phyloP scores from a whole-genome alignment of 2,888 invertebrate genomes.

The Schizotus pectinicornis region DNA sequence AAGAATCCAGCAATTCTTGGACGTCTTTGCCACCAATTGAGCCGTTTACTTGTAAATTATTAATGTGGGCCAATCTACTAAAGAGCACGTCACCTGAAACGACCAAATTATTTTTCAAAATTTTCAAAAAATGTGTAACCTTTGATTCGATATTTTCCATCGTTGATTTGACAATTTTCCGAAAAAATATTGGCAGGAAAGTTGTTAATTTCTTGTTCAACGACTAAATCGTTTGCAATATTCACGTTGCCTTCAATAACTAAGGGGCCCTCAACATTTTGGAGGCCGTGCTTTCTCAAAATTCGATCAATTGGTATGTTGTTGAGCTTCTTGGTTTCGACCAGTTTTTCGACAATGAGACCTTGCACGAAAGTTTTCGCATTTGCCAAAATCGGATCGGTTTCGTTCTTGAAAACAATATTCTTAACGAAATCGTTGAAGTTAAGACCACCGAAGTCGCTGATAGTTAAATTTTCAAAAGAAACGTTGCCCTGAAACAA shows the following conservation, averaged over 20 bases:
- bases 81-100: conserved; percentile 51
- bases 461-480: conserved; percentile 46
- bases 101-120: too few relatives aligned
- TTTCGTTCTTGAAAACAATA: conserved; percentile 56
- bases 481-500: conserved; percentile 44
- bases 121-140: conserved; percentile 38
- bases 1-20: conserved; percentile 42
- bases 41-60: conserved; percentile 45
- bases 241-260: conserved; percentile 50
- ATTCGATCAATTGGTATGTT: conserved; percentile 53
- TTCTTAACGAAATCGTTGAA: conserved; percentile 55
- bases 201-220: conserved; percentile 51
- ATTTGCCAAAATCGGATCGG: conserved; percentile 43
- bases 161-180: conserved; percentile 37
- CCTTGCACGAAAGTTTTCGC: conserved; percentile 50
- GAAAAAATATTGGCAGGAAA: conserved; percentile 41
- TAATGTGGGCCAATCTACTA: conserved; percentile 43
- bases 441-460: conserved; percentile 52
- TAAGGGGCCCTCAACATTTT: conserved; percentile 49
- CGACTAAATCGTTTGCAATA: conserved; percentile 48
- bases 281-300: conserved; percentile 54
- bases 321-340: conserved; percentile 55
- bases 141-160: conserved; percentile 41
- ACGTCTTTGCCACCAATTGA: conserved; percentile 43
- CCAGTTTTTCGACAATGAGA: conserved; percentile 49